phyloP scores from a whole-genome alignment of 2,113 vertebrate species.

The Ptilorrhoa leucosticta region DNA sequence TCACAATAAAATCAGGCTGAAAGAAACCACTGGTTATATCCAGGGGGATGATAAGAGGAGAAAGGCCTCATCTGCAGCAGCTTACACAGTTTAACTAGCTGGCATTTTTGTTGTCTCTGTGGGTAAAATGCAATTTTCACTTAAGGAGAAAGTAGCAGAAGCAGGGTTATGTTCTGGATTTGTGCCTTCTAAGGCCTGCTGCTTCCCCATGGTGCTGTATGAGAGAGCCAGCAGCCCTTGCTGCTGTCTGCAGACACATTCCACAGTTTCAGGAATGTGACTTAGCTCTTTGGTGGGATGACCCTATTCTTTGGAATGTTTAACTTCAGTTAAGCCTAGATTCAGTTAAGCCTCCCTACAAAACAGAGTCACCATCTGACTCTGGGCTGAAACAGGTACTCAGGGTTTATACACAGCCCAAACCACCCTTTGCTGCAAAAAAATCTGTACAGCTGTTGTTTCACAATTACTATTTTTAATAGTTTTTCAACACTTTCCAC shows the following conservation, averaged over 20 bases:
- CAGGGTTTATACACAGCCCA: not conserved
- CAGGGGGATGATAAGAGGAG: not conserved
- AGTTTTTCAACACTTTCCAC: not conserved
- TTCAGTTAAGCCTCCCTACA: not conserved
- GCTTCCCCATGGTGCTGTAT: accelerated
- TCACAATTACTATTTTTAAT: not conserved
- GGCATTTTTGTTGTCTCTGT: not conserved
- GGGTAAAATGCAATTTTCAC: not conserved
- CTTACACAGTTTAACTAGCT: not conserved
- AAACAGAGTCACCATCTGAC: not conserved
- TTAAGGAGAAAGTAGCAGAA: not conserved
- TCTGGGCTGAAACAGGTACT: not conserved
- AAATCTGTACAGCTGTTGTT: not conserved
- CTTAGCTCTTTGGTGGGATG: not conserved
- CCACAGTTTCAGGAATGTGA: not conserved
- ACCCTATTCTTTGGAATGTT: not conserved
- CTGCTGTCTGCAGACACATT: not conserved
- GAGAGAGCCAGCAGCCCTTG: not conserved
- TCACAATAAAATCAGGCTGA: not conserved
- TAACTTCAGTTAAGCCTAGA: not conserved
- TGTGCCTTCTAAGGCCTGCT: not conserved
- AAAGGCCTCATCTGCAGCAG: not conserved
- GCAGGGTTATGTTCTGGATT: not conserved
- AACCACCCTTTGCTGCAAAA: not conserved
- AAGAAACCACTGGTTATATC: not conserved